These are phyloP conservation scores for Leptopterna dolabrata DNA, from an alignment of 2,888 invertebrate species.

Conservation along the genomic window DNA sequence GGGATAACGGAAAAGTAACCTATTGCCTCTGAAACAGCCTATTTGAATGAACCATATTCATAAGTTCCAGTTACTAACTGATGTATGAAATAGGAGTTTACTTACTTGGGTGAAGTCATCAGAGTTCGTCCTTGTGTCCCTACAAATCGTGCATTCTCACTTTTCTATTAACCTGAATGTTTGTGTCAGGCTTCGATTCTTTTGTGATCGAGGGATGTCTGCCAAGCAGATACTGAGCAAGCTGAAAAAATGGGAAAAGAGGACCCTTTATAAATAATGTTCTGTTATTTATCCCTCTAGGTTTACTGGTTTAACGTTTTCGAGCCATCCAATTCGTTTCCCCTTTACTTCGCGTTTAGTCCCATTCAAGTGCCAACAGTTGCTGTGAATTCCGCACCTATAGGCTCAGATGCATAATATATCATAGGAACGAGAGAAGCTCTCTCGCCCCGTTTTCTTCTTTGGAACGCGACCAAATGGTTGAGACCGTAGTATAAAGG, in stretches of 20 bases:
- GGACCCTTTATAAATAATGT: background rate
- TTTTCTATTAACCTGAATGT: too few relatives aligned
- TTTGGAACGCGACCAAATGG: conserved; percentile 41
- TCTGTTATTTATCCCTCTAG: background rate
- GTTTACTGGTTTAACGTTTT: conserved; percentile 18
- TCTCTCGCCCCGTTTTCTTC: background rate
- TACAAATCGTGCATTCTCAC: too few relatives aligned
- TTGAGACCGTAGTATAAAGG: conserved; percentile 30
- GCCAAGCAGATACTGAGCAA: too few relatives aligned
- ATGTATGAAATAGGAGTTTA: too few relatives aligned
- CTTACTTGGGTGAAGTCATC: too few relatives aligned
- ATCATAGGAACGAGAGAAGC: background rate
- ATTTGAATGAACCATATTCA: too few relatives aligned
- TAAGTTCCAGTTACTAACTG: too few relatives aligned
- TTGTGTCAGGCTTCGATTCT: too few relatives aligned
- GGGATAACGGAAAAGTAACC: too few relatives aligned
- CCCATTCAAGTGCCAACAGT: conserved; percentile 27
- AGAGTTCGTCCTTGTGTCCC: background rate
- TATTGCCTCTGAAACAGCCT: too few relatives aligned
- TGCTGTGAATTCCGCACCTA: conserved; percentile 27
- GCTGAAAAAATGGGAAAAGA: background rate
- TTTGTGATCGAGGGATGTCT: background rate
- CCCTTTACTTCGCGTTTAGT: background rate
- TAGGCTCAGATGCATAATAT: conserved; percentile 21
- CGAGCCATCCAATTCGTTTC: background rate